Base-by-base conservation (phyloP, 2,113 vertebrate genomes). In the Thermophis baileyi region DNA sequence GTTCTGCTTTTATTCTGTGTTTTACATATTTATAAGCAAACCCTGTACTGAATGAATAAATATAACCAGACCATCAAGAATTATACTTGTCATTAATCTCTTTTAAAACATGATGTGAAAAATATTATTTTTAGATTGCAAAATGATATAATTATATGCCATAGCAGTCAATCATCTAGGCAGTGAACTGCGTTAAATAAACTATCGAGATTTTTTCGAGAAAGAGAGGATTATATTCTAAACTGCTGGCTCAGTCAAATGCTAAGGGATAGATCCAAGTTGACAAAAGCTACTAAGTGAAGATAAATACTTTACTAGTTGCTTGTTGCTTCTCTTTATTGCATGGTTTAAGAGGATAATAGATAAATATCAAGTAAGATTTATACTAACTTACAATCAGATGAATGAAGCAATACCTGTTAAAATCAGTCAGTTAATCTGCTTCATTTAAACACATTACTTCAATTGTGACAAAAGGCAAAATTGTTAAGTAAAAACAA, bases 221-320 rank as follows among this genome's bases (percentile, higher is more conserved):
- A 95, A 95, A 95, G 95, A 96, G 85, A 93, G 93, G 94, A 94
- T 94, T 97, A 95, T 97, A 91, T 96, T 97, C 97, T 97, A 96
- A 96, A 91, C 95, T 94, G 49, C 11, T 94, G 95, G 96, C 91
- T 97, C 87, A 94, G 94, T 92, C 92, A 90, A 96, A 94, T 40
- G 88, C 94, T 94, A 63, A 81, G 94, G 95, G 96, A 96, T 92
- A 93, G 95, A 85, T 91, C 92, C 92, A 40, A 93, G 92, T 20
- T 95, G 94, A 92, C 91, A 93, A 95, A 55, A 96, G 94, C 95
- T 94, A 97, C 92, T 96, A 96, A 95, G 95, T 54, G 92, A 93
- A 96, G 94, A 95, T 95, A 95, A 97, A 95, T 93, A 93, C 95
- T 96, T 96, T 96, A 96, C 81, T 89, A 86, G 51, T 93, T 14